These are phyloP conservation scores for Siniperca obscura DNA, from an alignment of 2,797 vertebrate species.

Conservation along the genomic window DNA sequence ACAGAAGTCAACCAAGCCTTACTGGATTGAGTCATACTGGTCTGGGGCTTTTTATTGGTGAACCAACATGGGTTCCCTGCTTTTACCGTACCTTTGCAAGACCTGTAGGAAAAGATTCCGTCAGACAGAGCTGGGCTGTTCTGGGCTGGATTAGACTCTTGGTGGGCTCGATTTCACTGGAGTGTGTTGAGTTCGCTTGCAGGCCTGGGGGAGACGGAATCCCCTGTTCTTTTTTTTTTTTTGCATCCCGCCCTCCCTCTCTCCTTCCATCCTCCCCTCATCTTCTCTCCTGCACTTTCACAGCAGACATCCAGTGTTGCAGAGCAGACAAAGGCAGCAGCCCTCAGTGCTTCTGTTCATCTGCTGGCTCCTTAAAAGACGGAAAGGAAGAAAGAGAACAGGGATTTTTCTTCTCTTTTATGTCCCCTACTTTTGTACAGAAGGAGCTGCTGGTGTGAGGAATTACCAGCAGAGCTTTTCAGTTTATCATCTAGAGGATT, in stretches of 20 bases:
- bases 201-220: constrained; percentile 65
- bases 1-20: constrained; percentile 51
- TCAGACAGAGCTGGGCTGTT: constrained; percentile 25
- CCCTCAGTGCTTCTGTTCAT: constrained; percentile 70
- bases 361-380: constrained; percentile 59
- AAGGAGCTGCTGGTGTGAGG: constrained; percentile 45
- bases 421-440: constrained; percentile 31
- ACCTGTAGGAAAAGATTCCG: too few relatives aligned
- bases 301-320: constrained; percentile 77
- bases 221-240: constrained; percentile 56
- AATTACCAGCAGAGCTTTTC: constrained; percentile 43
- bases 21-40: constrained; percentile 59
- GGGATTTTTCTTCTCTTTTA: constrained; percentile 51
- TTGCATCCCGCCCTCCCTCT: constrained; percentile 65
- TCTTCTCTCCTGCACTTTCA: constrained; percentile 72
- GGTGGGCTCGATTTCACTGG: constrained; percentile 36
- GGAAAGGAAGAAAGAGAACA: constrained; percentile 26
- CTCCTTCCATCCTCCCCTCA: constrained; percentile 68
- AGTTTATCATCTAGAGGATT: constrained; percentile 38
- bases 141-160: constrained; percentile 51
- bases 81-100: constrained; percentile 7
- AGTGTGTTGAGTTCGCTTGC: constrained; percentile 57
- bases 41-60: constrained; percentile 32
- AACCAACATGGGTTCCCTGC: constrained; percentile 16
- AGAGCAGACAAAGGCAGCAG: constrained; percentile 80